phyloP scores from a whole-genome alignment of 2,797 vertebrate species.

The Pangasius sanitwongsei region DNA sequence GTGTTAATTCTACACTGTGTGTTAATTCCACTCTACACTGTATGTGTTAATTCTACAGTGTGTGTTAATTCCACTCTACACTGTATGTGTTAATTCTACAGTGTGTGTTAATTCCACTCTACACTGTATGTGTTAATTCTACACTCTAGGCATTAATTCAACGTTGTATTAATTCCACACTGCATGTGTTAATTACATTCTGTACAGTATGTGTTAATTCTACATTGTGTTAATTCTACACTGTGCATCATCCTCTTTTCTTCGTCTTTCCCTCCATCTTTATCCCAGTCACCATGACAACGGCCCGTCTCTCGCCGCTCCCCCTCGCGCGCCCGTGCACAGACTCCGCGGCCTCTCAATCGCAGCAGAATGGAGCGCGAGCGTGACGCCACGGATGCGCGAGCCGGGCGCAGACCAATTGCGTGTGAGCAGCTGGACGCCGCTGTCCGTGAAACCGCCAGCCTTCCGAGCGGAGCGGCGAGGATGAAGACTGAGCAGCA shows the following conservation, averaged over 20 bases:
- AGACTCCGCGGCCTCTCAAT: background rate
- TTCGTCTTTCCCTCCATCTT: background rate
- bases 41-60: background rate
- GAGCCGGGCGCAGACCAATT: slow-evolving; percentile 46
- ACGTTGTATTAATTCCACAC: background rate
- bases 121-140: background rate
- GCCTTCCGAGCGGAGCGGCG: slow-evolving; percentile 28
- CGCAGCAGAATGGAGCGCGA: slow-evolving; percentile 3
- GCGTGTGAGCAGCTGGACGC: slow-evolving; percentile 42
- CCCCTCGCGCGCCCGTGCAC: background rate
- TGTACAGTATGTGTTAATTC: too few species aligned
- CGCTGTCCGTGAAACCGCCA: slow-evolving; percentile 54
- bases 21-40: too few species aligned
- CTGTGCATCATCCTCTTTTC: background rate
- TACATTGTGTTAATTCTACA: background rate
- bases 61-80: background rate
- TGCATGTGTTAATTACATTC: too few species aligned
- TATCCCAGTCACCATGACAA: slow-evolving; percentile 27
- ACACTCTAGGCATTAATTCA: background rate
- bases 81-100: background rate
- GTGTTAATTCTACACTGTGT: background rate
- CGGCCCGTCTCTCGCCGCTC: background rate
- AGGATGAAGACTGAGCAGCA: background rate
- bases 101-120: too few species aligned
- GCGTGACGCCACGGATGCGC: slow-evolving; percentile 34